These are phyloP conservation scores for Brachionus rotundiformis DNA, from an alignment of 1,140 invertebrate species.

Conservation along the genomic window DNA sequence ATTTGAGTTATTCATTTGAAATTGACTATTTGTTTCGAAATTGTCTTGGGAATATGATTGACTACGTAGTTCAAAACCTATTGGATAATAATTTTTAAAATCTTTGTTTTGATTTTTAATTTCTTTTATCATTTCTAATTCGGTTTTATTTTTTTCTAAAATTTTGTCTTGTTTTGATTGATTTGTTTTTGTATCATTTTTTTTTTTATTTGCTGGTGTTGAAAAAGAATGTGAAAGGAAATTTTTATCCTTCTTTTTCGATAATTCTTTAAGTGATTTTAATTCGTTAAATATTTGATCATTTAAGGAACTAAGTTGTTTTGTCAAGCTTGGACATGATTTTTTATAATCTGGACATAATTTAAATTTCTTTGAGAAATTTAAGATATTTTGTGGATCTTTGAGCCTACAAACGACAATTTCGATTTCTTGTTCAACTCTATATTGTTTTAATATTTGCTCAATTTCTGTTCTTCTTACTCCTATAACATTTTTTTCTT, in stretches of 20 bases:
- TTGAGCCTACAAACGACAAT: constrained; percentile 43
- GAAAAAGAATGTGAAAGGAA: not conserved
- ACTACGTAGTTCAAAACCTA: too few relatives aligned
- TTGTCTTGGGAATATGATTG: too few relatives aligned
- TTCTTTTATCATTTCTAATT: too few relatives aligned
- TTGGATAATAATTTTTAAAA: too few relatives aligned
- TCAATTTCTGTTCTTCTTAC: constrained; percentile 30
- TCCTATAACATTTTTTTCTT: constrained; percentile 48
- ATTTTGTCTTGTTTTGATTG: too few relatives aligned
- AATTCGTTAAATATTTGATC: constrained; percentile 45
- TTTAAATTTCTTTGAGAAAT: not conserved
- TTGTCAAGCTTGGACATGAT: not conserved
- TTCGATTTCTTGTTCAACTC: constrained; percentile 51
- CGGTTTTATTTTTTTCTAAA: too few relatives aligned
- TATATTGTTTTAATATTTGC: constrained; percentile 36
- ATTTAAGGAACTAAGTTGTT: constrained; percentile 19
- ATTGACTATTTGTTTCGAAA: too few relatives aligned
- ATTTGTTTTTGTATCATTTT: too few relatives aligned
- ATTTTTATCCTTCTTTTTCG: too few relatives aligned
- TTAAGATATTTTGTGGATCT: constrained; percentile 19
- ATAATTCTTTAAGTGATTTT: not conserved
- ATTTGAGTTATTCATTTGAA: too few relatives aligned
- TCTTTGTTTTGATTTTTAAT: too few relatives aligned
- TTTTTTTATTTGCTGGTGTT: not conserved
- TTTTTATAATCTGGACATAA: not conserved